Base-by-base conservation (phyloP, 92 coral and sea anemone species). In the Scolanthus callimorphus region DNA sequence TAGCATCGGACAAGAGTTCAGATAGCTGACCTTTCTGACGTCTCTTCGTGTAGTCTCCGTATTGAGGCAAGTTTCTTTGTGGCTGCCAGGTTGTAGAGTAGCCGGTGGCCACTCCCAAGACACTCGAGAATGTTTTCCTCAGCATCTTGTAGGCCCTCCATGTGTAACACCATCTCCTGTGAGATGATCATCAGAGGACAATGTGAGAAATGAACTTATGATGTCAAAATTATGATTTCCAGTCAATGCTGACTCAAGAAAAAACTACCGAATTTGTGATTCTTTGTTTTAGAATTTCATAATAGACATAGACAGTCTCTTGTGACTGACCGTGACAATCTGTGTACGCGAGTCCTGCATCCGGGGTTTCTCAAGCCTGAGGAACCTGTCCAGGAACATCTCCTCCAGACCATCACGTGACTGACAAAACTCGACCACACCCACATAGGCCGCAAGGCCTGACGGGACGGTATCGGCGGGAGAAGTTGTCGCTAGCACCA, bases 321-420 rank as follows among this genome's bases (percentile, higher is more conserved):
- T n/a, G n/a, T n/a, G n/a, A n/a, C n/a, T n/a, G n/a, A 91, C 97
- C 78, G 78, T 76, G 0, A 91, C 91, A 59, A 89, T 85, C 59
- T 91, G 97, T 25, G 85, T 79, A 67, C 96, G 76, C 0, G 96
- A 74, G 15, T 91, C 97, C 60, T 91, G 97, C 90, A 91, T 88
- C 62, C 97, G 80, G 56, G 94, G 96, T 59, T 91, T 91, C 63
- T 91, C 97, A 57, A 91, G 82, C 28, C 91, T 79, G 78, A 91
- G 64, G 70, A 91, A 91, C 48, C 97, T 74, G 57, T 91, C 97
- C 48, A 91, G 70, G 49, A 91, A 88, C 92, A 84, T 76, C 45
- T 91, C 97, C 64, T 91, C 97, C 12, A 91, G 74, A 15, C 97
- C 97, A 44, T 91, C 96, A 67, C 97, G 91, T 79, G 97, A 88